Evolutionary conservation across 2,888 invertebrate species (phyloP).

Genomic region (Polydrusus tereticollis): DNA sequence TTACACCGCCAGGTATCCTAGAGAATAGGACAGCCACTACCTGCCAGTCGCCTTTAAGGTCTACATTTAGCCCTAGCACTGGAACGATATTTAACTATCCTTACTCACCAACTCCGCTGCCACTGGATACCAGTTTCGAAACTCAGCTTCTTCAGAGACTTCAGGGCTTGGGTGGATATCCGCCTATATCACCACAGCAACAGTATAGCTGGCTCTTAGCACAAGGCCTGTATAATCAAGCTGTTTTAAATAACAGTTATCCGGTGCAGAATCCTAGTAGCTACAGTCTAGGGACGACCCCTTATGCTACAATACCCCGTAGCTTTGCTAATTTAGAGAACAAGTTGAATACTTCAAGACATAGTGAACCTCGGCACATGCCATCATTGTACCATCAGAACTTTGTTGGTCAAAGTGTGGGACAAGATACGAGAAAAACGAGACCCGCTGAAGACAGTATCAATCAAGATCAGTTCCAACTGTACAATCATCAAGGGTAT

Average conservation of each 20-base stretch:
- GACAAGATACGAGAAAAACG: background rate
- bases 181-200: conserved; percentile 57
- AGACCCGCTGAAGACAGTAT: conserved; percentile 50
- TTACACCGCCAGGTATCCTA: conserved; percentile 61
- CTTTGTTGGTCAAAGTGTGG: background rate
- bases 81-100: conserved; percentile 61
- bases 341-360: conserved; percentile 58
- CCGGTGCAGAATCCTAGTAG: conserved; percentile 65
- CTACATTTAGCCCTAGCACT: conserved; percentile 57
- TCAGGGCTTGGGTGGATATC: conserved; percentile 68
- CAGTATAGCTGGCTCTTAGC: conserved; percentile 51
- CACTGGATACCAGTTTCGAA: conserved; percentile 61
- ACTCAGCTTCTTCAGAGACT: conserved; percentile 70
- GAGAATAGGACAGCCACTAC: conserved; percentile 64
- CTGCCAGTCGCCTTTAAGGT: conserved; percentile 63
- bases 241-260: conserved; percentile 60
- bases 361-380: conserved; percentile 59
- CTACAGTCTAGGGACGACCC: conserved; percentile 62
- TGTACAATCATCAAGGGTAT: conserved; percentile 18
- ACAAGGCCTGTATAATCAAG: conserved; percentile 31
- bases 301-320: conserved; percentile 61
- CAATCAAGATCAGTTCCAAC: conserved; percentile 49
- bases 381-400: conserved; percentile 48
- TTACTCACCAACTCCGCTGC: conserved; percentile 56
- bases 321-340: conserved; percentile 60